Percentiles rank a stretch among this genome's conserved stretches.
Evolutionary conservation across 2,797 vertebrate genomes (phyloP).

Genomic region (Helarctos malayanus): DNA sequence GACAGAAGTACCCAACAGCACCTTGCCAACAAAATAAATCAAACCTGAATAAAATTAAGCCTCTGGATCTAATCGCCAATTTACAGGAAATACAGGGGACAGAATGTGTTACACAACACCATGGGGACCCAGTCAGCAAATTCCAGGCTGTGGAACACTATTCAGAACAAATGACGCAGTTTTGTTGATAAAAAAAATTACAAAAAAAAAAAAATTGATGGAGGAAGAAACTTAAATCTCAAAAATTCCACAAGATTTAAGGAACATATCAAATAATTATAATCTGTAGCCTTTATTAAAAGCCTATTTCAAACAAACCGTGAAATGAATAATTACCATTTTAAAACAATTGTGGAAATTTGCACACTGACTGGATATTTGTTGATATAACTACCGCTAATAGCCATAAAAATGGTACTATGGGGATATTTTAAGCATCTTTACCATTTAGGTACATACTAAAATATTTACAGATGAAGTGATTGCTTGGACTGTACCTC

Average conservation of each 20-base stretch:
- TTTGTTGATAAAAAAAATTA: not conserved
- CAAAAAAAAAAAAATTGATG: not conserved
- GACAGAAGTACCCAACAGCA: not conserved
- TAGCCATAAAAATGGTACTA: not conserved
- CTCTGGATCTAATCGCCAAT: slow-evolving; percentile 22
- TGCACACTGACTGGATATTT: not conserved
- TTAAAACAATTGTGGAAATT: not conserved
- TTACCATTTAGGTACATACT: not conserved
- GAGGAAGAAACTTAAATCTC: not conserved
- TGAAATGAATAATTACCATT: slow-evolving; percentile 14
- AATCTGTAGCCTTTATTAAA: not conserved
- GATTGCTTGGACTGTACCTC: not conserved
- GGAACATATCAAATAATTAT: not conserved
- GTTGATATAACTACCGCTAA: not conserved
- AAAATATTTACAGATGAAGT: not conserved
- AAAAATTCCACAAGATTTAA: not conserved
- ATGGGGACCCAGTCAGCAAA: not conserved
- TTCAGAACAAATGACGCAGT: not conserved
- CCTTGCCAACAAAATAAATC: not conserved
- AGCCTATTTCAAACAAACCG: not conserved
- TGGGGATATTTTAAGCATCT: not conserved
- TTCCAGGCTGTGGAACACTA: not conserved
- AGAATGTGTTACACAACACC: not conserved
- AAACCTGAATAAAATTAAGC: not conserved
- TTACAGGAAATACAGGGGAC: not conserved